Evolutionary conservation across 2,888 invertebrate genomes (phyloP).

Genomic region (Spicauda simplicius): DNA sequence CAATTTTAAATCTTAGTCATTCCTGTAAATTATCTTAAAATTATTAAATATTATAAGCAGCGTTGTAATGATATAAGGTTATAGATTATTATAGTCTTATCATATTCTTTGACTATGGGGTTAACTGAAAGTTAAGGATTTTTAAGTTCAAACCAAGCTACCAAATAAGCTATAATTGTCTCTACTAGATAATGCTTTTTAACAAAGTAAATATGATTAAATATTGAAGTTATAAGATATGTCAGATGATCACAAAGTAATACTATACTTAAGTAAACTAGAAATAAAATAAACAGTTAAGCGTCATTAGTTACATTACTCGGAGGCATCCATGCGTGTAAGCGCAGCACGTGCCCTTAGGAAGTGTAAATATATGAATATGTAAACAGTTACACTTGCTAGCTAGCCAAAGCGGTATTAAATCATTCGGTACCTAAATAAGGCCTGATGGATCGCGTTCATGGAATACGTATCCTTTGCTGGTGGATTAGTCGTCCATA

Average conservation of each 20-base stretch:
- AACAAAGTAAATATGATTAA: too few species aligned
- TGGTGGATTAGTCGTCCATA: constrained; percentile 42
- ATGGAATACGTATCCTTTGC: constrained; percentile 44
- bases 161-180: too few species aligned
- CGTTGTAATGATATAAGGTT: too few species aligned
- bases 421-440: constrained; percentile 45
- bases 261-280: neutral
- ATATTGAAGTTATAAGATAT: too few species aligned
- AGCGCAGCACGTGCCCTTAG: constrained; percentile 22
- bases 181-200: too few species aligned
- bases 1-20: too few species aligned
- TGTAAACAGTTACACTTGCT: constrained; percentile 29
- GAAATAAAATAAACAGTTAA: constrained; percentile 28
- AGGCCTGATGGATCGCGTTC: constrained; percentile 47
- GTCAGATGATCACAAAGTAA: neutral
- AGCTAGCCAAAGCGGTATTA: constrained; percentile 25
- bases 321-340: constrained; percentile 27
- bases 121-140: too few species aligned
- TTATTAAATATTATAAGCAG: too few species aligned
- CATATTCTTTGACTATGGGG: too few species aligned
- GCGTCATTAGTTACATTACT: constrained; percentile 13
- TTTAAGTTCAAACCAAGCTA: too few species aligned
- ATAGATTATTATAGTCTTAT: too few species aligned
- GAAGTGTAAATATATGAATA: constrained; percentile 31
- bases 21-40: too few species aligned